Conservation (phyloP, 2,888 invertebrate genomes). For the Smittia sp. region DNA sequence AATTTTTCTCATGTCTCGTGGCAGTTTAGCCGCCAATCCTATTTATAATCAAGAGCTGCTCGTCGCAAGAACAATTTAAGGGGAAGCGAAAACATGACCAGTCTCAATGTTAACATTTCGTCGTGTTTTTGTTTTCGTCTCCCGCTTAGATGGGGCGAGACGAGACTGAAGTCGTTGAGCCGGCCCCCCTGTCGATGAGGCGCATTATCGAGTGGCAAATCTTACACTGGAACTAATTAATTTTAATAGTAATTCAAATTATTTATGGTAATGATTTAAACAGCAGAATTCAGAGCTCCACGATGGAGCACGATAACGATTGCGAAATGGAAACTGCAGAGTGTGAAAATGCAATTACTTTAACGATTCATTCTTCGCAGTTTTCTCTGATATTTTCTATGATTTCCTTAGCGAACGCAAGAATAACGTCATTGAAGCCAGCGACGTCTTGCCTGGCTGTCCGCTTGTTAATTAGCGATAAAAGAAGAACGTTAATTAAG, state of each 20-base stretch:
- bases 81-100: neutral
- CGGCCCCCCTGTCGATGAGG: neutral
- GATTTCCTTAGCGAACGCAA: neutral
- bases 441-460: neutral
- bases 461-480: neutral
- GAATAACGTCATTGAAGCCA: neutral
- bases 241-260: conserved; percentile 19
- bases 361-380: neutral
- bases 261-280: conserved; percentile 7
- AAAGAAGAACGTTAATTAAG: neutral
- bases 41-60: too few relatives aligned
- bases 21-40: conserved; percentile 24
- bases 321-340: neutral
- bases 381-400: neutral
- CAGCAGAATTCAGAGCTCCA: neutral
- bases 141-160: neutral
- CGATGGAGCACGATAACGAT: neutral
- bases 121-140: neutral
- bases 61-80: neutral
- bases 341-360: neutral
- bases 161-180: neutral
- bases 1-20: conserved; percentile 34
- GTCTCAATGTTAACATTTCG: neutral
- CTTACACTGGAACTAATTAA: conserved; percentile 8
- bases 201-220: conserved; percentile 10